Percentiles rank a stretch among this genome's conserved stretches.
These are phyloP conservation scores for Salvelinus fontinalis DNA, from an alignment of 2,113 vertebrate species.

Conservation along the genomic window DNA sequence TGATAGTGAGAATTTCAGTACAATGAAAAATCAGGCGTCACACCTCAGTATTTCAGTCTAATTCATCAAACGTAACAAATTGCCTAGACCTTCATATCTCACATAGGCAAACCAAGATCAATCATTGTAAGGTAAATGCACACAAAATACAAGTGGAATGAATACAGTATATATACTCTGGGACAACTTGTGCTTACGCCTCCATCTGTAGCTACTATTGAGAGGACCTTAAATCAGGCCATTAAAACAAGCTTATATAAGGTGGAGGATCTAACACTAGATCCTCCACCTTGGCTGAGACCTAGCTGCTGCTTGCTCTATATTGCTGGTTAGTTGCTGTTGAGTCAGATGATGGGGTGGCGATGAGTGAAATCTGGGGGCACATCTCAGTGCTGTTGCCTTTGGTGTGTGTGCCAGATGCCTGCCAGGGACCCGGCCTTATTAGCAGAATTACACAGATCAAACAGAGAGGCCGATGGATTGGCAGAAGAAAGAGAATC, in stretches of 20 bases:
- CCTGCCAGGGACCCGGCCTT: conserved; percentile 70
- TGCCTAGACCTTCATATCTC: conserved; percentile 21
- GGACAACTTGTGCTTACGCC: no score
- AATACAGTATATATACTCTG: no score
- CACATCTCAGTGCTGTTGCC: conserved; percentile 56
- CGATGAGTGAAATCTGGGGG: conserved; percentile 58
- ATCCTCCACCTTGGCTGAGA: conserved; percentile 41
- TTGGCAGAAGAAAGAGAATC: conserved; percentile 68
- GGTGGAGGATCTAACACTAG: not conserved
- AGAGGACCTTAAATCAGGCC: conserved; percentile 58
- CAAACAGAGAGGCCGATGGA: conserved; percentile 68
- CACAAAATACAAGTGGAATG: conserved; percentile 29
- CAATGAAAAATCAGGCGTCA: conserved; percentile 30
- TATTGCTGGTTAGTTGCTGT: conserved; percentile 47
- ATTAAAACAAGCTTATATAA: conserved; percentile 27
- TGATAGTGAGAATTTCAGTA: not conserved
- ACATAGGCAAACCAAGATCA: conserved; percentile 39
- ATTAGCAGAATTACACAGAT: conserved; percentile 77
- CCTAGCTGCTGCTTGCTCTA: conserved; percentile 24
- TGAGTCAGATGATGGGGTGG: conserved; percentile 65
- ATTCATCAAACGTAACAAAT: conserved; percentile 48
- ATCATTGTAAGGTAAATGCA: conserved; percentile 34
- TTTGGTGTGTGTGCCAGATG: conserved; percentile 69
- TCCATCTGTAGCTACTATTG: conserved; percentile 22
- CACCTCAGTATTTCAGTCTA: conserved; percentile 36